These are phyloP conservation scores for Drosophila austrosaltans DNA, from an alignment of 2,888 invertebrate species.

Conservation along the genomic window DNA sequence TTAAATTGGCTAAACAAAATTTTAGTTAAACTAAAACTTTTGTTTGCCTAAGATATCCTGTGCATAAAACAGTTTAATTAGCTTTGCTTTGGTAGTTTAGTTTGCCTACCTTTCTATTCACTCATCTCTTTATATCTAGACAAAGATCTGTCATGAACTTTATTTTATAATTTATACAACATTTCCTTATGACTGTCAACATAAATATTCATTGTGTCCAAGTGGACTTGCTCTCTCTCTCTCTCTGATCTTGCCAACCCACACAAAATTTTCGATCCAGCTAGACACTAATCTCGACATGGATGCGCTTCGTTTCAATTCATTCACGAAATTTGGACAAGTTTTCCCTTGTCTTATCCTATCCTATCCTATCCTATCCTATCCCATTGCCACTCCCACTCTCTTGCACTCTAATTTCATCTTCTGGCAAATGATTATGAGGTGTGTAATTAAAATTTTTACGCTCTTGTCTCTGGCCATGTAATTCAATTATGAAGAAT, in stretches of 20 bases:
- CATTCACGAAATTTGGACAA: constrained; percentile 68
- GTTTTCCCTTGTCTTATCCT: constrained; percentile 13
- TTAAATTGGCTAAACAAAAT: background rate
- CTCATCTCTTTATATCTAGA: background rate
- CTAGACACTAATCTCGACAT: constrained; percentile 28
- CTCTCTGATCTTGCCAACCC: constrained; percentile 15
- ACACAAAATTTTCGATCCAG: constrained; percentile 4
- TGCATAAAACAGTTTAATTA: too few relatives aligned
- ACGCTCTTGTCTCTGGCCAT: constrained; percentile 69
- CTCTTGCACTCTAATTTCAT: constrained; percentile 32
- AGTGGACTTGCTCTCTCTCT: background rate
- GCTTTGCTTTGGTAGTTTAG: too few relatives aligned
- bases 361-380: background rate
- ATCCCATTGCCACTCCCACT: constrained; percentile 40
- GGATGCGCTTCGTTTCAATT: constrained; percentile 4
- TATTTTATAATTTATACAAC: background rate
- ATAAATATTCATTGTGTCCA: constrained; percentile 52
- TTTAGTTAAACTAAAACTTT: too few relatives aligned
- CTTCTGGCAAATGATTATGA: constrained; percentile 74
- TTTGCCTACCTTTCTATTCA: background rate
- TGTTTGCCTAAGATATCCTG: too few relatives aligned
- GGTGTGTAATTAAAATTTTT: constrained; percentile 80
- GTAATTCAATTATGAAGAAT: constrained; percentile 78
- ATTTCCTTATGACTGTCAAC: constrained; percentile 52
- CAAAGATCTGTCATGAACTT: background rate